Percentiles rank a stretch among this genome's conserved stretches.
Conservation (phyloP, 2,888 invertebrate species). For the Sarcophaga carnaria region DNA sequence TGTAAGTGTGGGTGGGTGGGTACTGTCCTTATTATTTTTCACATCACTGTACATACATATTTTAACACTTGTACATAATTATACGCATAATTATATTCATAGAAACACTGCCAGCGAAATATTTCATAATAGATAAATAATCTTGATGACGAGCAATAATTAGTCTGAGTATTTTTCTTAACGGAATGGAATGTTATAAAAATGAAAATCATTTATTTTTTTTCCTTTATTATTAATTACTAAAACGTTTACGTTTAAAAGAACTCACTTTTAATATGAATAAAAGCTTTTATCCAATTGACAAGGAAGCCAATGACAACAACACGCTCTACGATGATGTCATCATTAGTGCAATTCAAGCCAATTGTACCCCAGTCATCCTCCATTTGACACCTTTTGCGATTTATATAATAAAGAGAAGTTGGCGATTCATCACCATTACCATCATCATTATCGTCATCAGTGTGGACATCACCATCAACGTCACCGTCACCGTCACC, state of each 20-base stretch:
- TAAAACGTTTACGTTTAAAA: not conserved
- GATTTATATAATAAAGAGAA: slow-evolving; percentile 73
- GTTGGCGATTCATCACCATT: slow-evolving; percentile 28
- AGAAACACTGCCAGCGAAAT: too few species aligned
- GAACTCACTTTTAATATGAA: slow-evolving; percentile 87
- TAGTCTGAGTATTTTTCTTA: too few species aligned
- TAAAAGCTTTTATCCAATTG: slow-evolving; percentile 88
- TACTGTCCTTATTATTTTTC: too few species aligned
- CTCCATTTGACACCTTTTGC: slow-evolving; percentile 74
- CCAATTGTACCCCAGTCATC: slow-evolving; percentile 77
- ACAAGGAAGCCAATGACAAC: slow-evolving; percentile 86
- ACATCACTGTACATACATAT: too few species aligned
- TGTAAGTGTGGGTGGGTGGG: too few species aligned
- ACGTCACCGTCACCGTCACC: not conserved
- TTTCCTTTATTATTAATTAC: not conserved
- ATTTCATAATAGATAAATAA: too few species aligned
- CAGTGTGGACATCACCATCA: not conserved
- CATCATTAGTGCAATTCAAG: slow-evolving; percentile 76
- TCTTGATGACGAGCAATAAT: too few species aligned
- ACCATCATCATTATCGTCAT: not conserved
- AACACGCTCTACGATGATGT: slow-evolving; percentile 75
- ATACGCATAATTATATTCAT: too few species aligned
- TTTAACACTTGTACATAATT: too few species aligned
- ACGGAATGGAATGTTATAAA: too few species aligned
- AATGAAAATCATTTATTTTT: not conserved